Conservation (phyloP, 1,140 invertebrate species). For the Trypoxylus dichotomus region DNA sequence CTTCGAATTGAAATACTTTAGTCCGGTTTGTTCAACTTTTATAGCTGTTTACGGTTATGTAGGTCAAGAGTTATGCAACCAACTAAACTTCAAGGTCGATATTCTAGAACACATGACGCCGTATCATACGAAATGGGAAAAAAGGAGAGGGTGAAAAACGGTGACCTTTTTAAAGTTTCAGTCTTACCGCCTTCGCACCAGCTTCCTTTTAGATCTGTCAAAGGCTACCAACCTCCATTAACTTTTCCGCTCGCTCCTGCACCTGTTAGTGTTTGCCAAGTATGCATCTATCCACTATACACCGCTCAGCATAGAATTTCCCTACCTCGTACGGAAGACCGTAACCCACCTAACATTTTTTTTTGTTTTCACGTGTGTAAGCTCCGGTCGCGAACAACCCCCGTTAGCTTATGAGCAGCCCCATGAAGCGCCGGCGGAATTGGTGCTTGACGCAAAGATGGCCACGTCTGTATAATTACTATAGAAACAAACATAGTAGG, state of each 20-base stretch:
- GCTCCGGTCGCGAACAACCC: slow-evolving; percentile 16
- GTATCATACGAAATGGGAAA: neutral
- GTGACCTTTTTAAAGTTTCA: neutral
- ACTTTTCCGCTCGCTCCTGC: slow-evolving; percentile 3
- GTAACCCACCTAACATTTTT: slow-evolving; percentile 16
- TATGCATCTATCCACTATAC: neutral
- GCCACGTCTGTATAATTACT: slow-evolving; percentile 8
- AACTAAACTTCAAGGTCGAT: neutral
- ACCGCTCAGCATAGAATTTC: neutral
- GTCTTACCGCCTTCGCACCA: neutral
- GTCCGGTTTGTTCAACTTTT: neutral
- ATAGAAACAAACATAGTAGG: slow-evolving; percentile 19
- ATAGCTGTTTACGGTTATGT: neutral
- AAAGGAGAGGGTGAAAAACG: neutral
- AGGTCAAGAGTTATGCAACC: slow-evolving; percentile 9
- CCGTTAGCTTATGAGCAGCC: slow-evolving; percentile 10
- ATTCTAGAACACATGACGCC: neutral
- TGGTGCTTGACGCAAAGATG: slow-evolving; percentile 1
- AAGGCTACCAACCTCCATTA: slow-evolving; percentile 3
- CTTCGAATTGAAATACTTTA: neutral
- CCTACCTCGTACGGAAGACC: neutral
- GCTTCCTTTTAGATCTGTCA: neutral
- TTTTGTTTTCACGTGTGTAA: neutral
- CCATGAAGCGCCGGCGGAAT: neutral
- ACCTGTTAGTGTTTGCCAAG: neutral